Conservation (phyloP, 2,888 invertebrate species). For the Thereva unica region DNA sequence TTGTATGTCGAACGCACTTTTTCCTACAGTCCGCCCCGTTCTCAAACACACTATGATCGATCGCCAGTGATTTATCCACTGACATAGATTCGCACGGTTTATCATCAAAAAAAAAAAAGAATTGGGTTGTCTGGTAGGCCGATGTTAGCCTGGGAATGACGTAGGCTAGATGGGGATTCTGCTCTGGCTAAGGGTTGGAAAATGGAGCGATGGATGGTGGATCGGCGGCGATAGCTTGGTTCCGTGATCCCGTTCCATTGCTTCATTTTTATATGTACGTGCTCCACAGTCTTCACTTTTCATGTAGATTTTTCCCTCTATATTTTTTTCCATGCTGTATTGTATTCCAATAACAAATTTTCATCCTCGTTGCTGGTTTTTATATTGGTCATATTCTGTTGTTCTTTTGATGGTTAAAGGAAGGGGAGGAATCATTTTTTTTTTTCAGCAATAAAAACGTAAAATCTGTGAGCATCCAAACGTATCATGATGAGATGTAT, state of each 20-base stretch:
- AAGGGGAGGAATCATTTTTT: slow-evolving; percentile 1
- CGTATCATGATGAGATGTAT: slow-evolving; percentile 36
- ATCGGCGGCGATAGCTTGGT: too few relatives aligned
- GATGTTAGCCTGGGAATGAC: background rate
- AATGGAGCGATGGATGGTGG: too few relatives aligned
- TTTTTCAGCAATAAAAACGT: slow-evolving; percentile 30
- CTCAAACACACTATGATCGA: background rate
- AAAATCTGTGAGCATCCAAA: slow-evolving; percentile 35
- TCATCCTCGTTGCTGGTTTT: slow-evolving; percentile 24
- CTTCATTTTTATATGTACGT: slow-evolving; percentile 21
- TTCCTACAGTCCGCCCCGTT: too few relatives aligned
- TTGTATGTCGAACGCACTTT: too few relatives aligned
- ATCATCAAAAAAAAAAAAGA: background rate
- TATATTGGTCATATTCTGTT: slow-evolving; percentile 22
- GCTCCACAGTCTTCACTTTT: background rate
- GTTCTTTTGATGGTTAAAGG: slow-evolving; percentile 16
- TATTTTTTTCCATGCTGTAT: slow-evolving; percentile 4
- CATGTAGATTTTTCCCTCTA: background rate
- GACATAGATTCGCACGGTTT: slow-evolving; percentile 1
- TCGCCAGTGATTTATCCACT: slow-evolving; percentile 13
- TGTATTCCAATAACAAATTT: slow-evolving; percentile 30
- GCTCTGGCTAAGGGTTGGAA: too few relatives aligned
- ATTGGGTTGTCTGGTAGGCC: background rate
- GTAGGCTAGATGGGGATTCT: too few relatives aligned
- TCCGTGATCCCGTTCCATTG: slow-evolving; percentile 1